These are phyloP conservation scores for Datnioides undecimradiatus DNA, from an alignment of 2,113 vertebrate genomes.

Conservation along the genomic window DNA sequence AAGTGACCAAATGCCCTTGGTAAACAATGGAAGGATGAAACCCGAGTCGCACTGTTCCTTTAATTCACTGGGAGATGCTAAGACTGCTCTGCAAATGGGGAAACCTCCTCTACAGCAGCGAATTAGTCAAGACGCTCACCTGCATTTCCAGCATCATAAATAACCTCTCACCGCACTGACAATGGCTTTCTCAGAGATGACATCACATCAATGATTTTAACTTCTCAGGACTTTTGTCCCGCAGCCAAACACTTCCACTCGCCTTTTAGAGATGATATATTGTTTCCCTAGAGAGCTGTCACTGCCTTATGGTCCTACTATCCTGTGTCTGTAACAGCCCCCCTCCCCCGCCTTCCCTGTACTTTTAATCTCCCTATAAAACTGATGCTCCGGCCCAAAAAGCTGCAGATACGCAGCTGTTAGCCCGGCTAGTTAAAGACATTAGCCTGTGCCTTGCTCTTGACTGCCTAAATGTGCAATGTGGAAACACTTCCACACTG, in stretches of 20 bases:
- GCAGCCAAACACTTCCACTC: conserved; percentile 76
- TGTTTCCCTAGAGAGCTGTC: conserved; percentile 80
- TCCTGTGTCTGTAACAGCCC: conserved; percentile 62
- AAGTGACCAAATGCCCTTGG: conserved; percentile 60
- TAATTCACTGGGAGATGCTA: conserved; percentile 31
- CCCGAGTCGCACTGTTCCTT: conserved; percentile 14
- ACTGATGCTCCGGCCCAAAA: conserved; percentile 69
- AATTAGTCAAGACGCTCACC: conserved; percentile 67
- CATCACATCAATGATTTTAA: conserved; percentile 81
- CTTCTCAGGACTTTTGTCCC: conserved; percentile 77
- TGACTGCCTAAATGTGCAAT: conserved; percentile 63
- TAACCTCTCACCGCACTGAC: conserved; percentile 65
- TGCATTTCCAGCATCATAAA: conserved; percentile 71
- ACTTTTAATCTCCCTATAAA: conserved; percentile 82
- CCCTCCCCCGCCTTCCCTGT: conserved; percentile 41
- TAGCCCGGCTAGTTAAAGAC: conserved; percentile 74
- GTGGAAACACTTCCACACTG: conserved; percentile 58
- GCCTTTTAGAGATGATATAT: conserved; percentile 79
- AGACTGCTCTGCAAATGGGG: conserved; percentile 18
- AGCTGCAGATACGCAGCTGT: conserved; percentile 72
- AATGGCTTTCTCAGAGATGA: conserved; percentile 76
- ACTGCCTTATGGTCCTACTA: conserved; percentile 75
- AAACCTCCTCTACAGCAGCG: conserved; percentile 3
- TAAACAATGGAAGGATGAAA: conserved; percentile 66
- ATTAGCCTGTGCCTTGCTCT: conserved; percentile 71